Evolutionary conservation across 2,888 invertebrate species (phyloP).

Genomic region (Sphaerophoria taeniata): DNA sequence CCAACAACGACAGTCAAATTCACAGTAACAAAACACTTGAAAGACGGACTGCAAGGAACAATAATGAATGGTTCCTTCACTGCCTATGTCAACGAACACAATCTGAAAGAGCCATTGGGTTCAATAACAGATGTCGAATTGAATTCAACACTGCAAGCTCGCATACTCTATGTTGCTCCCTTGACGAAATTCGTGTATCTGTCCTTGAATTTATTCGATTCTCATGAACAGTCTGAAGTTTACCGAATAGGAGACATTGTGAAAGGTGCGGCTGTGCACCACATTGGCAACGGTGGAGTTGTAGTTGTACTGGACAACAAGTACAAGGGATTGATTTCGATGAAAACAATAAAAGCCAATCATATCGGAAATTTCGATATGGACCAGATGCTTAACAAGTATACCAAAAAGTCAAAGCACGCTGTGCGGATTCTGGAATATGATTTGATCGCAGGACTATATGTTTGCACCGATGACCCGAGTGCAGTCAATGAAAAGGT

Average conservation of each 20-base stretch:
- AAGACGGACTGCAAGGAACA: conserved; percentile 83
- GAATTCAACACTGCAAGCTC: conserved; percentile 84
- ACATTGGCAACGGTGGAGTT: conserved; percentile 82
- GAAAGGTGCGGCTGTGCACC: conserved; percentile 84
- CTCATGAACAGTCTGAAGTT: conserved; percentile 38
- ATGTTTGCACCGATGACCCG: conserved; percentile 87
- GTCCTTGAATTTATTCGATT: conserved; percentile 81
- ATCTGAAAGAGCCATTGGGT: conserved; percentile 79
- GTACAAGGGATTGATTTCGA: conserved; percentile 80
- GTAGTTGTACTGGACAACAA: conserved; percentile 79
- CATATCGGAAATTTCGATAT: conserved; percentile 81
- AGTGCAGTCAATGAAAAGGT: conserved; percentile 84
- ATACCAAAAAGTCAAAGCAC: conserved; percentile 81
- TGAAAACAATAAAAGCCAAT: conserved; percentile 79
- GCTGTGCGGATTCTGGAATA: conserved; percentile 86
- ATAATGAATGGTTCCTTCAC: conserved; percentile 83
- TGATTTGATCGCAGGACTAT: conserved; percentile 86
- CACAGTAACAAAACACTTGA: conserved; percentile 80
- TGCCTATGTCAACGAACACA: conserved; percentile 82
- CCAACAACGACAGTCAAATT: conserved; percentile 82
- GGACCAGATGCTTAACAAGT: conserved; percentile 81
- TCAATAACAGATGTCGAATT: conserved; percentile 81
- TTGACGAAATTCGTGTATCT: conserved; percentile 88
- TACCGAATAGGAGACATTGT: conserved; percentile 84
- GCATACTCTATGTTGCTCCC: conserved; percentile 88